phyloP scores from a whole-genome alignment of 2,113 vertebrate species.

The Reinhardtius hippoglossoides region DNA sequence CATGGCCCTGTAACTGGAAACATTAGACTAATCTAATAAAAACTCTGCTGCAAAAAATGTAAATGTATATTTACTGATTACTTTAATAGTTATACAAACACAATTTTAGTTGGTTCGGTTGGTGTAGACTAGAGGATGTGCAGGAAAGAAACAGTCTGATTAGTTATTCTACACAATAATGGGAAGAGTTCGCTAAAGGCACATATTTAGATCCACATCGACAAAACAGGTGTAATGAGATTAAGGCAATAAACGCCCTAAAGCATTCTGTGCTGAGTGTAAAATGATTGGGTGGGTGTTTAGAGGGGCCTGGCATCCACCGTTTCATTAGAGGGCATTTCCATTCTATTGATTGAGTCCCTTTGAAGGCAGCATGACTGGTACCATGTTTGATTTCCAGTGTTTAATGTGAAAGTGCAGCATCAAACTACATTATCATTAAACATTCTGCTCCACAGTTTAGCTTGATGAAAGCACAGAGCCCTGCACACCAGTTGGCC shows the following conservation, averaged over 20 bases:
- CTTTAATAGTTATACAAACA: no score
- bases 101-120: no score
- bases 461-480: constrained; percentile 4
- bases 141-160: no score
- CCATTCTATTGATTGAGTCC: neutral
- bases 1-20: no score
- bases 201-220: constrained; percentile 1
- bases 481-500: neutral
- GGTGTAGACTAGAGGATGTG: no score
- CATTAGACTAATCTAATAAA: no score
- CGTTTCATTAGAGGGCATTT: neutral
- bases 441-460: constrained; percentile 10
- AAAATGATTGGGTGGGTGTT: neutral
- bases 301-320: neutral
- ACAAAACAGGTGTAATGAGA: neutral
- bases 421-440: constrained; percentile 9
- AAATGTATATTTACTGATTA: no score
- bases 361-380: constrained; percentile 16
- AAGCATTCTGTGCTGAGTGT: neutral
- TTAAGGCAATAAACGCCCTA: neutral
- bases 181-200: neutral
- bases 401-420: constrained; percentile 13
- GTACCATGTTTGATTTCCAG: constrained; percentile 3
- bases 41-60: no score
- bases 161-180: no score